Evolutionary conservation across 2,888 invertebrate species (phyloP).

Genomic region (Auanema freiburgensis): DNA sequence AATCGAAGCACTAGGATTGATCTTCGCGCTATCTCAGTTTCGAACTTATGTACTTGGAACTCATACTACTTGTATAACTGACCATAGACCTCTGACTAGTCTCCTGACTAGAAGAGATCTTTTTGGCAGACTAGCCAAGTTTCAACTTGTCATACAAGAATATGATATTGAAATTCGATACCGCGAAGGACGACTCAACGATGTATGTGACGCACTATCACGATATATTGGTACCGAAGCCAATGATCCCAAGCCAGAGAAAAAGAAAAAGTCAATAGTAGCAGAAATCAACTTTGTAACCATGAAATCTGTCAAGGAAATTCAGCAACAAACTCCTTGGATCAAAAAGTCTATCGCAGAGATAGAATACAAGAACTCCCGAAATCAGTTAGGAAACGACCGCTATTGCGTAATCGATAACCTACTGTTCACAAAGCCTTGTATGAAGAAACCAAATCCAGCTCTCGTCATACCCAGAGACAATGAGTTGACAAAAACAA

Average conservation of each 20-base stretch:
- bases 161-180: slow-evolving; percentile 33
- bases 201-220: slow-evolving; percentile 29
- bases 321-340: slow-evolving; percentile 11
- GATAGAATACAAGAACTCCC: neutral
- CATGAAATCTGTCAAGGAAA: neutral
- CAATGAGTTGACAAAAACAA: neutral
- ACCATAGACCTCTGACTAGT: slow-evolving; percentile 25
- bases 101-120: slow-evolving; percentile 25
- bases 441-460: neutral
- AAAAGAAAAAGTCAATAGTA: neutral
- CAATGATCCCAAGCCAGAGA: neutral
- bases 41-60: slow-evolving; percentile 26
- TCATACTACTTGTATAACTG: slow-evolving; percentile 19
- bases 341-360: slow-evolving; percentile 3
- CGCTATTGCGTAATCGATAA: slow-evolving; percentile 17
- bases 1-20: slow-evolving; percentile 27
- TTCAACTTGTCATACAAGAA: slow-evolving; percentile 23
- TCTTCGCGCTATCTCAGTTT: slow-evolving; percentile 21
- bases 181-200: slow-evolving; percentile 36
- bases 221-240: slow-evolving; percentile 11
- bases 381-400: neutral
- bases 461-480: slow-evolving; percentile 14
- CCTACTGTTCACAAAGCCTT: slow-evolving; percentile 14
- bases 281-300: neutral
- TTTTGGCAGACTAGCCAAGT: slow-evolving; percentile 24